A percentile compares a stretch with the other conserved stretches of the same genome.
Conservation (phyloP, 2,797 vertebrate species). For the Meriones psammophilus region DNA sequence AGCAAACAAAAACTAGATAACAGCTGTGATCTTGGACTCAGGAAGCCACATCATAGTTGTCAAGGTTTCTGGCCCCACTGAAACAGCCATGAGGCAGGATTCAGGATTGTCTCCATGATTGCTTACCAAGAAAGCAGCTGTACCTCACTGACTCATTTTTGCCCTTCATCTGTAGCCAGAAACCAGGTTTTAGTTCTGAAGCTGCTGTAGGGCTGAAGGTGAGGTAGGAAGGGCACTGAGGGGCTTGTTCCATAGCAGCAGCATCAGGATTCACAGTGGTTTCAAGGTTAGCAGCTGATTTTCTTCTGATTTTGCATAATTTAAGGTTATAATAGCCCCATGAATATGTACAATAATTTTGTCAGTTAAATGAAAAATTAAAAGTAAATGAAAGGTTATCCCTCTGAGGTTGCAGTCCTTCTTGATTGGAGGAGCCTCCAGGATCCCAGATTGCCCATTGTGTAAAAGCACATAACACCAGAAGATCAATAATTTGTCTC, state of each 20-base stretch:
- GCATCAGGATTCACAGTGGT: not conserved
- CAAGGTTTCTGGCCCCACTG: not conserved
- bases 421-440: not conserved
- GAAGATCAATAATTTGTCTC: not conserved
- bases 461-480: not conserved
- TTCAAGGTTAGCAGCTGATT: not conserved
- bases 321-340: not conserved
- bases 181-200: not conserved
- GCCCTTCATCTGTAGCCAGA: not conserved
- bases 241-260: not conserved
- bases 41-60: not conserved
- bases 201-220: not conserved
- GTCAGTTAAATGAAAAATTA: not conserved
- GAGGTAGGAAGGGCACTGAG: not conserved
- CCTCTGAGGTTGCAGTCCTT: not conserved
- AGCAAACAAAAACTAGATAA: not conserved
- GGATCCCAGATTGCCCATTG: not conserved
- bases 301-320: conserved; percentile 41
- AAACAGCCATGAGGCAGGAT: not conserved
- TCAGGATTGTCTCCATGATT: not conserved
- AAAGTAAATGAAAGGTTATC: not conserved
- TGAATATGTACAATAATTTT: not conserved
- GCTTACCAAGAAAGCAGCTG: not conserved
- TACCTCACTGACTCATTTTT: not conserved
- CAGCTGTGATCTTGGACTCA: not conserved